Conservation (phyloP, 2,888 invertebrate genomes). For the Rhogogaster chlorosoma region DNA sequence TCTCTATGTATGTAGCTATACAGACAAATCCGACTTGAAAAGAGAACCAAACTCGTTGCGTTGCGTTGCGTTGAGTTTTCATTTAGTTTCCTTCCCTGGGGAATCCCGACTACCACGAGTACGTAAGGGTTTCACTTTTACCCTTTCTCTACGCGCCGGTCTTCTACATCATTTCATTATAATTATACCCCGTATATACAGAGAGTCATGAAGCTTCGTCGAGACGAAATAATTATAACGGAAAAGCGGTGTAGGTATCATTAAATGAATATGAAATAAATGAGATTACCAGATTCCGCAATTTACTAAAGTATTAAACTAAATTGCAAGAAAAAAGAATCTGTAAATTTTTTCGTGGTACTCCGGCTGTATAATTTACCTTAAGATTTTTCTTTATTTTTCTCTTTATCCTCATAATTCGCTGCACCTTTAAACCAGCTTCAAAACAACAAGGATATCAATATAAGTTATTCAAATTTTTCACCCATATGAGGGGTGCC, state of each 20-base stretch:
- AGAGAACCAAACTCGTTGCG: neutral
- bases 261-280: neutral
- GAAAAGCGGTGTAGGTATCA: neutral
- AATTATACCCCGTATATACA: neutral
- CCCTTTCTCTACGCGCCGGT: neutral
- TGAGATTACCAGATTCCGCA: neutral
- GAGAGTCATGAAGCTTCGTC: neutral
- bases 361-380: neutral
- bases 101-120: neutral
- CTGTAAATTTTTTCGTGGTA: no score
- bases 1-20: neutral
- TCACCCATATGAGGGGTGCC: neutral
- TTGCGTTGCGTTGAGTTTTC: neutral
- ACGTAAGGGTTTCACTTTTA: neutral
- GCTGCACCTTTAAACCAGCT: neutral
- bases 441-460: neutral
- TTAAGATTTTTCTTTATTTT: neutral
- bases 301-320: neutral
- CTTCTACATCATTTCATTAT: constrained; percentile 2
- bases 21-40: neutral
- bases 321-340: neutral
- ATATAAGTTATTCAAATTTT: neutral
- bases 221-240: neutral
- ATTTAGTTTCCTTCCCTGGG: neutral
- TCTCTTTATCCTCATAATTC: neutral